Percentiles rank a stretch among this genome's conserved stretches.
These are phyloP conservation scores for Sinhomidia bicolor DNA, from an alignment of 2,888 invertebrate species.

Conservation along the genomic window DNA sequence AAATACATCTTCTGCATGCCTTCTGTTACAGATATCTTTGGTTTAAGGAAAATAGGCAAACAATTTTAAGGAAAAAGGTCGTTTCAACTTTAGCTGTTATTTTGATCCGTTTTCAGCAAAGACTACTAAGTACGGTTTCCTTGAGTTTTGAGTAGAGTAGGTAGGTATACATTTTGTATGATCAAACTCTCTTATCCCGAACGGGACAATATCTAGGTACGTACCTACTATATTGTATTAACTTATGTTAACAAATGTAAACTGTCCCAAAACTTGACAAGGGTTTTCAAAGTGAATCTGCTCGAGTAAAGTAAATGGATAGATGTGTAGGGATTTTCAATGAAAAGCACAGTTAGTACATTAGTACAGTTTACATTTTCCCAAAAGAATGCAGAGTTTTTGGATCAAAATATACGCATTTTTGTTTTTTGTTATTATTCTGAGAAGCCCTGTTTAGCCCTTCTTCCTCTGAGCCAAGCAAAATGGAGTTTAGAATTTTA, in stretches of 20 bases:
- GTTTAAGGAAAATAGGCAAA: background rate
- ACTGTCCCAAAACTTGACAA: slow-evolving; percentile 26
- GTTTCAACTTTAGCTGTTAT: slow-evolving; percentile 1
- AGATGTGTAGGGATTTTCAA: background rate
- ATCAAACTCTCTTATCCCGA: slow-evolving; percentile 17
- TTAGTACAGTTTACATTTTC: background rate
- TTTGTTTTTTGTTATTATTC: background rate
- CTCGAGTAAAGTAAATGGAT: background rate
- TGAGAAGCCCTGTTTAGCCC: background rate
- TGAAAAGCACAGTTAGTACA: background rate
- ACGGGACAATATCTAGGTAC: background rate
- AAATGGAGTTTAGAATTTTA: background rate
- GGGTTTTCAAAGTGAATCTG: background rate
- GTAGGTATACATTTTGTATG: background rate
- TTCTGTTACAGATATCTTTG: background rate
- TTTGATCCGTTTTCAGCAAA: slow-evolving; percentile 13
- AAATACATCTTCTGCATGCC: background rate
- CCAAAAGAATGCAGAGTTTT: background rate
- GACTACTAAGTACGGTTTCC: background rate
- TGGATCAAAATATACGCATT: background rate
- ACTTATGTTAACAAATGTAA: slow-evolving; percentile 13
- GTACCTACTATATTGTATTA: background rate
- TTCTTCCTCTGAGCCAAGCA: too few species aligned
- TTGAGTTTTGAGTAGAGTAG: background rate
- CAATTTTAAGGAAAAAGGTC: background rate